Base-by-base conservation (phyloP, 1,140 invertebrate species). In the Oryctes rhinoceros region DNA sequence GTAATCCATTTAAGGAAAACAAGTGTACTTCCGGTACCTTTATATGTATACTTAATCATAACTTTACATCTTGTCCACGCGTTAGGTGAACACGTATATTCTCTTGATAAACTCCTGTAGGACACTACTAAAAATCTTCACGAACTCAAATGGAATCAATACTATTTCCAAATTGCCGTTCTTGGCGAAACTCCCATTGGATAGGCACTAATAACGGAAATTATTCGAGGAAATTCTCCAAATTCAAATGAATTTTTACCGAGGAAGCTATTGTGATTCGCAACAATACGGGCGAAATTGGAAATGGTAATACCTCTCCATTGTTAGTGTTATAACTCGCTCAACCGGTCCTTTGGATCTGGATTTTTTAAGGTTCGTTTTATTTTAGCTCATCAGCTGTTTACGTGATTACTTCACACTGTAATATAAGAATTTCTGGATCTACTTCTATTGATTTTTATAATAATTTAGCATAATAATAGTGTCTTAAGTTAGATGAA, bases 241-340 rank as follows among this genome's bases (percentile, higher is more conserved):
- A 80, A 78, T 74, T 30, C 49, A 80, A 78, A 80, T 80, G 80
- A 80, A 80, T 80, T 80, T 80, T 80, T 80, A 78, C 67, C 53
- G 79, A 5, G 20, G 15, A 15, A 18, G 78, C 78, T 65, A 53
- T 62, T 65, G 78, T 65, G 39, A 35, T 48, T 75, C 44, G 24
- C 20, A 76, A 59, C 62, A 44, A 80, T 65, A 20, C 62, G 35
- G 44, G 62, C 78, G 78, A 79, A 67, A 79, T 71, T 79, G 62
- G 62, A 44, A 39, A 37, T 67, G 62, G 48, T 71, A 39, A 71
- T 79, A 62, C 53, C 71, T 35, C 15, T 30, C 24, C 35, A 71
- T 71, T 71, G 65, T 71, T 30, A 15, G 18, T 37, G 37, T 24
- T 71, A 71, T 71, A 71, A 59, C 18, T 59, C 53, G 5, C 53